A percentile compares a stretch with the other conserved stretches of the same genome.
Evolutionary conservation across 2,888 invertebrate genomes (phyloP).

Genomic region (Chloroclystis v-ata): DNA sequence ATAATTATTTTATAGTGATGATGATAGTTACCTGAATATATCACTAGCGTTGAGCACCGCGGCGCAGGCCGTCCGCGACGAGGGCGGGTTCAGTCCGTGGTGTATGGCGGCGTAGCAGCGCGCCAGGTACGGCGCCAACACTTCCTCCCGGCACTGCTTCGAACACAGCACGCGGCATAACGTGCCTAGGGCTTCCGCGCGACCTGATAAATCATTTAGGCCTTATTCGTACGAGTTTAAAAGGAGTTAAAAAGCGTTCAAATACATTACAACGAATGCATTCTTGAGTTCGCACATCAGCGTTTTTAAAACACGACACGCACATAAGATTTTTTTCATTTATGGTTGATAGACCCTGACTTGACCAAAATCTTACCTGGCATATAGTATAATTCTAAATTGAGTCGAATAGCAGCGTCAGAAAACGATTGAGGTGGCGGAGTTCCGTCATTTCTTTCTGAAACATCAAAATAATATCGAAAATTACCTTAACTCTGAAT

Average conservation of each 20-base stretch:
- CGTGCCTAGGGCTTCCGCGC: constrained; percentile 96
- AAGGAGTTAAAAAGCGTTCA: too few relatives aligned
- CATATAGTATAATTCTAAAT: constrained; percentile 85
- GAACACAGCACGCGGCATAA: constrained; percentile 97
- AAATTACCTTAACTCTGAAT: too few relatives aligned
- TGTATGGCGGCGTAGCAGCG: constrained; percentile 95
- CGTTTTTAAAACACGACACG: too few relatives aligned
- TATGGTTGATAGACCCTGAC: too few relatives aligned
- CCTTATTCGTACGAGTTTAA: too few relatives aligned
- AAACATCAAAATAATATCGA: constrained; percentile 4
- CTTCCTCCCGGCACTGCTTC: constrained; percentile 95
- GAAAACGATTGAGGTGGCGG: constrained; percentile 80
- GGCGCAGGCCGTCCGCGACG: constrained; percentile 82
- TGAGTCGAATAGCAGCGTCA: constrained; percentile 82
- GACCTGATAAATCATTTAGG: constrained; percentile 69
- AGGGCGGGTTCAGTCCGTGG: constrained; percentile 85
- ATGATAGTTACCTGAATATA: constrained; percentile 87
- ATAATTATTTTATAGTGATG: too few relatives aligned
- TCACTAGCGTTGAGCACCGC: constrained; percentile 92
- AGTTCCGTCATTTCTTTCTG: constrained; percentile 65
- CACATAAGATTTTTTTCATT: too few relatives aligned
- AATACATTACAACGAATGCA: too few relatives aligned
- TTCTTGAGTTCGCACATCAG: too few relatives aligned
- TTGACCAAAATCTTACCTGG: too few relatives aligned
- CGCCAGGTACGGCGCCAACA: constrained; percentile 94